These are phyloP conservation scores for Pachyseris speciosa DNA, from an alignment of 64 coral and sea anemone genomes.

Conservation along the genomic window DNA sequence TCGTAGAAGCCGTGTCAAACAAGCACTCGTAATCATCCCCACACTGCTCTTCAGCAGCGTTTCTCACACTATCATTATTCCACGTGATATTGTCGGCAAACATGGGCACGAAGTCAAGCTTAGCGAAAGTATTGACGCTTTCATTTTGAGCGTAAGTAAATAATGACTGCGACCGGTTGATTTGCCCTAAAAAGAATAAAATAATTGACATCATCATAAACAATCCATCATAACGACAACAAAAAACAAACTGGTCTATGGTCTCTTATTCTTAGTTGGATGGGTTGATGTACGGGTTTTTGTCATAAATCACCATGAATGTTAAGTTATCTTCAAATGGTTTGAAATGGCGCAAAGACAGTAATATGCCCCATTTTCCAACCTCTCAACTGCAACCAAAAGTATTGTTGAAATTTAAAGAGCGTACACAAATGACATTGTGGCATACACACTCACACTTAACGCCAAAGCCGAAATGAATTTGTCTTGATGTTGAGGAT, in stretches of 20 bases:
- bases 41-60: neutral
- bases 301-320: too few species aligned
- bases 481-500: neutral
- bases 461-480: slow-evolving; percentile 22
- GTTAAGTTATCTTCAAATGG: too few species aligned
- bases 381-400: too few species aligned
- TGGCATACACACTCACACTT: slow-evolving; percentile 44
- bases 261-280: too few species aligned
- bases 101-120: neutral
- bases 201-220: too few species aligned
- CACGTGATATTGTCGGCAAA: slow-evolving; percentile 12
- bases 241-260: too few species aligned
- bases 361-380: too few species aligned
- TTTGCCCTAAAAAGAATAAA: slow-evolving; percentile 19
- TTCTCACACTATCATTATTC: neutral
- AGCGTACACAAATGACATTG: too few species aligned
- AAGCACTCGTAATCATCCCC: slow-evolving; percentile 14
- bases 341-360: too few species aligned
- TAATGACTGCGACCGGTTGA: neutral
- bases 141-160: neutral
- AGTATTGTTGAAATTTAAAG: too few species aligned
- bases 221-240: too few species aligned
- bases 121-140: neutral
- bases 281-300: too few species aligned
- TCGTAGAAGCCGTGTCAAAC: neutral